phyloP scores from a whole-genome alignment of 2,888 invertebrate genomes.

The Drosophila recens region DNA sequence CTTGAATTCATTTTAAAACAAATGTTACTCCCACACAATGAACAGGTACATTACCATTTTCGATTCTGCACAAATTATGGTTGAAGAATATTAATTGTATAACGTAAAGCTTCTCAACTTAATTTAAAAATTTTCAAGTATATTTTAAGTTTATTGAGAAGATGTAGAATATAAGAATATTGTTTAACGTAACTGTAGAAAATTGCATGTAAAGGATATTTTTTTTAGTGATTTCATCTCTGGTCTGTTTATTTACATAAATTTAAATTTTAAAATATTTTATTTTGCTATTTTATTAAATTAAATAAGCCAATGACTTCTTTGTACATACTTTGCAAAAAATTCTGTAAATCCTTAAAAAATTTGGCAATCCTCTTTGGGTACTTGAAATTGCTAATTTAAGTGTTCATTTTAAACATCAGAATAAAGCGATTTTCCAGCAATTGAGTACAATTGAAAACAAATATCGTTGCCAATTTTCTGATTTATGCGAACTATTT shows the following conservation, averaged over 20 bases:
- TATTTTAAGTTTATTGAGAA: background rate
- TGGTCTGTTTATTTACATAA: no score
- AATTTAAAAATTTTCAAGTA: background rate
- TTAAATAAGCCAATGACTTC: no score
- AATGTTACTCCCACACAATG: background rate
- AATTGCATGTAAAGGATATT: no score
- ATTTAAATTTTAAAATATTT: no score
- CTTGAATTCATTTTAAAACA: background rate
- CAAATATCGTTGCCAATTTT: conserved; percentile 35
- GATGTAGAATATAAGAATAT: background rate
- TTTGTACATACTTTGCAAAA: no score
- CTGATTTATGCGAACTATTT: conserved; percentile 36
- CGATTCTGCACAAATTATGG: no score
- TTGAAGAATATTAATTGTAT: no score
- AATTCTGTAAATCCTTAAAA: no score
- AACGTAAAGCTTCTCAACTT: background rate
- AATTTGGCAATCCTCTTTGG: background rate
- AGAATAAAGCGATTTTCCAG: conserved; percentile 61
- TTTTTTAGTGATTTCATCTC: no score
- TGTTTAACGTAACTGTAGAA: no score
- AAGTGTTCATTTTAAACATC: background rate
- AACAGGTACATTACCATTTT: background rate
- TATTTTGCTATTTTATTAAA: no score
- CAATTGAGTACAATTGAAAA: conserved; percentile 55
- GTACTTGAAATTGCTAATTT: background rate